Conservation (phyloP, 2,113 vertebrate species). For the Apistogramma diplotaenia region DNA sequence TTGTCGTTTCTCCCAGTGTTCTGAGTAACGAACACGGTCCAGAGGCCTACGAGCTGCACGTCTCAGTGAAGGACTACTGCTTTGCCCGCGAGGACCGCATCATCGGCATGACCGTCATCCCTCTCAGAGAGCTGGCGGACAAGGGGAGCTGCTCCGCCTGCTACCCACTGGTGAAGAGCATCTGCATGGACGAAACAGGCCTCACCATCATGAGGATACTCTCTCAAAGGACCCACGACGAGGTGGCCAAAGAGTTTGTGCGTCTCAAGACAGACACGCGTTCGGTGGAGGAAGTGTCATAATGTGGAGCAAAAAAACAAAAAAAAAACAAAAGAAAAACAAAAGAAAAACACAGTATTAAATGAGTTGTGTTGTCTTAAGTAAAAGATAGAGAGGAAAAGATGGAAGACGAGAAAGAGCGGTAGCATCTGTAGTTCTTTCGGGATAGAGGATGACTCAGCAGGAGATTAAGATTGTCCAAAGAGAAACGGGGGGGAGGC, state of each 20-base stretch:
- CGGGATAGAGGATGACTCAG: slow-evolving; percentile 22
- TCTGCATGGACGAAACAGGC: slow-evolving; percentile 90
- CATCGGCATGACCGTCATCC: slow-evolving; percentile 93
- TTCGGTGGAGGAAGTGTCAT: slow-evolving; percentile 85
- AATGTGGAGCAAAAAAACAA: slow-evolving; percentile 38
- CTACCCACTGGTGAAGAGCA: slow-evolving; percentile 86
- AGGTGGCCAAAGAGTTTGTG: slow-evolving; percentile 97
- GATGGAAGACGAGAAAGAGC: not conserved
- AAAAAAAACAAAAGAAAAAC: no score
- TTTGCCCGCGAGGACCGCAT: slow-evolving; percentile 94
- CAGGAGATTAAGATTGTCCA: slow-evolving; percentile 57
- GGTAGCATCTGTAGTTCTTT: slow-evolving; percentile 33
- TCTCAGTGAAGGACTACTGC: slow-evolving; percentile 98
- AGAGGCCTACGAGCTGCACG: slow-evolving; percentile 88
- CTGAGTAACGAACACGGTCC: slow-evolving; percentile 89
- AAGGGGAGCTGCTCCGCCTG: slow-evolving; percentile 80
- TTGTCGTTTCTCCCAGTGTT: slow-evolving; percentile 71
- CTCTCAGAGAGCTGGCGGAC: slow-evolving; percentile 84
- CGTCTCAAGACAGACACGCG: slow-evolving; percentile 94
- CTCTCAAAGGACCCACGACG: slow-evolving; percentile 94
- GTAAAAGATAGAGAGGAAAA: not conserved
- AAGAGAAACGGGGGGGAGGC: slow-evolving; percentile 39
- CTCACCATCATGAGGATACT: slow-evolving; percentile 97
- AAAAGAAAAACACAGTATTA: slow-evolving; percentile 53
- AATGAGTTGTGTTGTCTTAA: slow-evolving; percentile 61